phyloP scores from a whole-genome alignment of 2,113 vertebrate genomes.

The Desmodus rotundus region DNA sequence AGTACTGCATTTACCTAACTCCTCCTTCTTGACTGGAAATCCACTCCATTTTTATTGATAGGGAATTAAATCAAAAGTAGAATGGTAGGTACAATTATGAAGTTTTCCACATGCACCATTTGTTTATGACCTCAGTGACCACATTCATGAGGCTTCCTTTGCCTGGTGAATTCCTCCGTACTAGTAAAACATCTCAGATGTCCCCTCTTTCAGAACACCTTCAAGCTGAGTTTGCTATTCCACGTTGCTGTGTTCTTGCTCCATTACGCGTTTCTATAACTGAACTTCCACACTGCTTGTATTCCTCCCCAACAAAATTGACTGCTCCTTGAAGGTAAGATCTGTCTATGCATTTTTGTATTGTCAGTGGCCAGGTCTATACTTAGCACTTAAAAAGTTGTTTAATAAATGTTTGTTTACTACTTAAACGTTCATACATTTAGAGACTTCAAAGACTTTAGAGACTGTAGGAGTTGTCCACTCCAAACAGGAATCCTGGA shows the following conservation, averaged over 20 bases:
- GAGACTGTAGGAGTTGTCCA: neutral
- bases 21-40: too few species aligned
- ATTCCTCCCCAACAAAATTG: neutral
- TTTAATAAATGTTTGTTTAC: neutral
- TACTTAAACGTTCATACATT: neutral
- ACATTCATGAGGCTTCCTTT: neutral
- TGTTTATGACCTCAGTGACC: neutral
- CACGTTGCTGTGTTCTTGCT: neutral
- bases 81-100: neutral
- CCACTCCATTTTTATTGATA: neutral
- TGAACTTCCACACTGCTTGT: neutral
- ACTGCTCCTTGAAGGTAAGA: neutral
- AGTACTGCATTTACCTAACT: too few species aligned
- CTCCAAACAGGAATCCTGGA: neutral
- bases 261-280: neutral
- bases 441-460: neutral
- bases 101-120: neutral
- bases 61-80: neutral
- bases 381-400: neutral
- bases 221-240: neutral
- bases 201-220: neutral
- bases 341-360: neutral
- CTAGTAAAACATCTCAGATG: neutral
- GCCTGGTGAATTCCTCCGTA: neutral
- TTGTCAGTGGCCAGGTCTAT: neutral